These are phyloP conservation scores for Caenorhabditis japonica DNA, from an alignment of 2,888 invertebrate species.

Conservation along the genomic window DNA sequence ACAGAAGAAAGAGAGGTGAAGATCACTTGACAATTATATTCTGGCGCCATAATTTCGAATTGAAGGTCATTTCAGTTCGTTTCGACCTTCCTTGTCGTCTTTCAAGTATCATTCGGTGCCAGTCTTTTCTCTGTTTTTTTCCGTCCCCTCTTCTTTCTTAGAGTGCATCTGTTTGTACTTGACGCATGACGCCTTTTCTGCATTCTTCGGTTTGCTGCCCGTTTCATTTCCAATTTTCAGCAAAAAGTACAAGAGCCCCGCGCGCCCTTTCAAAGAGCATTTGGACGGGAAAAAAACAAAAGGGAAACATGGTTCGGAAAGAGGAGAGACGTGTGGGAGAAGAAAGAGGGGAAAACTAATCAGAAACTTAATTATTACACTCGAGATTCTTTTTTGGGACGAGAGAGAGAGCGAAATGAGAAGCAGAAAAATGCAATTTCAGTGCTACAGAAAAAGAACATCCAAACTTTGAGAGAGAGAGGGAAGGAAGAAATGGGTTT, in stretches of 20 bases:
- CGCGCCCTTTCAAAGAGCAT: constrained; percentile 6
- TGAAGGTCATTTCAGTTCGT: neutral
- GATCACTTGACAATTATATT: too few species aligned
- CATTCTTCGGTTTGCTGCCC: too few species aligned
- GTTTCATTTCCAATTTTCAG: neutral
- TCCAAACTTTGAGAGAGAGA: neutral
- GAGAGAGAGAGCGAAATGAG: constrained; percentile 1
- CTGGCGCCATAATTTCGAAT: neutral
- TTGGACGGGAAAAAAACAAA: too few species aligned
- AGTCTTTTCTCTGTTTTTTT: neutral
- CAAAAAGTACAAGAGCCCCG: neutral
- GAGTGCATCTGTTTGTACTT: constrained; percentile 1
- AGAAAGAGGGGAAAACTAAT: constrained; percentile 7
- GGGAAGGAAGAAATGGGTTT: neutral
- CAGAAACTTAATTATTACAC: constrained; percentile 27
- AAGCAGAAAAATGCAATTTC: constrained; percentile 6
- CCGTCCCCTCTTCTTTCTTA: neutral
- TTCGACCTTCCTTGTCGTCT: neutral
- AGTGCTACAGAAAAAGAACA: too few species aligned
- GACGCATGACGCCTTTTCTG: constrained; percentile 15
- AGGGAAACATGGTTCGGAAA: neutral
- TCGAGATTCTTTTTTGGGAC: constrained; percentile 4
- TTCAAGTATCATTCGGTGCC: constrained; percentile 11
- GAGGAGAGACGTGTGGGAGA: neutral
- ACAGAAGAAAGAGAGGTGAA: too few species aligned